phyloP scores from a whole-genome alignment of 2,888 invertebrate genomes.

The Argyresthia albistria region DNA sequence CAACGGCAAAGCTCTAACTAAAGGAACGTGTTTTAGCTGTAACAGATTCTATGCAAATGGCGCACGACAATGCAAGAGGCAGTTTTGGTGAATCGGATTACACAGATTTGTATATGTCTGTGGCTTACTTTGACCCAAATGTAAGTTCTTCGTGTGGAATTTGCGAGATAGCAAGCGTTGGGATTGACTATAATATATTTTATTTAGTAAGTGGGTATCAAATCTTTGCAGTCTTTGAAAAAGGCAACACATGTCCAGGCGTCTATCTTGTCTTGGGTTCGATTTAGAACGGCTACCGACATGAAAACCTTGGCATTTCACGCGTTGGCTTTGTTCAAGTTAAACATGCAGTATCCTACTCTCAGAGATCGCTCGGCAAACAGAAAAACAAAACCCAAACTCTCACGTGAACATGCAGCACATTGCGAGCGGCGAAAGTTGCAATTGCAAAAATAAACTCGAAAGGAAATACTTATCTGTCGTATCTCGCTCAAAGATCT shows the following conservation, averaged over 20 bases:
- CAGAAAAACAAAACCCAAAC: not conserved
- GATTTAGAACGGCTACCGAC: constrained; percentile 15
- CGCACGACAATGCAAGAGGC: too few species aligned
- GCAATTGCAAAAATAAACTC: not conserved
- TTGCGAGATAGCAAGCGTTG: not conserved
- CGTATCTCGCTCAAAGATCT: too few species aligned
- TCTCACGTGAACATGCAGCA: not conserved
- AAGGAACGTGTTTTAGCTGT: too few species aligned
- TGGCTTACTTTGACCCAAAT: too few species aligned
- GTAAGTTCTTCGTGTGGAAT: not conserved
- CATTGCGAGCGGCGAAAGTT: not conserved
- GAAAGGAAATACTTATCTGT: not conserved
- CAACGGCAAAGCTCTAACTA: not conserved
- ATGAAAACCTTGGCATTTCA: constrained; percentile 23
- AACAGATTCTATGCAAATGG: too few species aligned
- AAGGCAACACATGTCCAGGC: not conserved
- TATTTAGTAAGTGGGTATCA: too few species aligned
- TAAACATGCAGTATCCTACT: constrained; percentile 18
- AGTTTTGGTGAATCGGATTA: too few species aligned
- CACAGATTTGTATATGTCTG: too few species aligned
- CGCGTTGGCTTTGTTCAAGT: constrained; percentile 12
- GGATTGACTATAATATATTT: too few species aligned
- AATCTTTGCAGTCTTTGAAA: not conserved
- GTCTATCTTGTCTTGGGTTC: too few species aligned
- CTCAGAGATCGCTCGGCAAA: not conserved